Percentiles rank a stretch among this genome's conserved stretches.
Evolutionary conservation across 2,797 vertebrate genomes (phyloP).

Genomic region (Nannoperca australis): DNA sequence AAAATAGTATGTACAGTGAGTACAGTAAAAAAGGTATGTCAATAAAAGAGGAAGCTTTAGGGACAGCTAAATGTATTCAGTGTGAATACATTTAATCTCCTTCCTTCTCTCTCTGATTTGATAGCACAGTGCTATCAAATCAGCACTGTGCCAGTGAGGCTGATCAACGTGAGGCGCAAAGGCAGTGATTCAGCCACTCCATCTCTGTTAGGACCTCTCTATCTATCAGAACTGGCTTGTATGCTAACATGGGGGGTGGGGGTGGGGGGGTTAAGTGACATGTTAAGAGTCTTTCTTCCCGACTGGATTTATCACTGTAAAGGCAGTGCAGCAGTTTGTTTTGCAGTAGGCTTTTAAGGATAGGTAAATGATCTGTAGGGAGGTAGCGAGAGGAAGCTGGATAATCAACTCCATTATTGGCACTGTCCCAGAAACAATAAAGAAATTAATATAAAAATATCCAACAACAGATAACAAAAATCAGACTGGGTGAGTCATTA

Average conservation of each 20-base stretch:
- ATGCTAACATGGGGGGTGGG: constrained; percentile 54
- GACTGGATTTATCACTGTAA: constrained; percentile 71
- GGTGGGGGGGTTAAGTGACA: constrained; percentile 51
- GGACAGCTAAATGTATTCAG: constrained; percentile 34
- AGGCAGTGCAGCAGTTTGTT: constrained; percentile 70
- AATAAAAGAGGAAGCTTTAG: not conserved
- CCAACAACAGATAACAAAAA: constrained; percentile 43
- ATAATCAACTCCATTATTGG: constrained; percentile 65
- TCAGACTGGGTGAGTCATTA: constrained; percentile 32
- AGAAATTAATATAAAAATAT: constrained; percentile 49
- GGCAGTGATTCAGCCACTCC: constrained; percentile 65
- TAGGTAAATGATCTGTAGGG: constrained; percentile 67
- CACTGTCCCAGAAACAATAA: constrained; percentile 60
- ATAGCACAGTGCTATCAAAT: too few relatives aligned
- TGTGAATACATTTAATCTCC: constrained; percentile 35
- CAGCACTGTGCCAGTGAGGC: constrained; percentile 34
- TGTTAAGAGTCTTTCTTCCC: constrained; percentile 69
- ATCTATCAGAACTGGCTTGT: constrained; percentile 70
- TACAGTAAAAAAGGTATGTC: constrained; percentile 5
- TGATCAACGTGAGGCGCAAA: constrained; percentile 74
- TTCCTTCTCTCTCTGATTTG: not conserved
- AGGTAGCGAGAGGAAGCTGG: constrained; percentile 37
- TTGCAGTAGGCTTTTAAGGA: constrained; percentile 73
- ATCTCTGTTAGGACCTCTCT: constrained; percentile 68
- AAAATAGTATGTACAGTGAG: not conserved